Percentiles rank a stretch among this genome's conserved stretches.
These are phyloP conservation scores for Sebastes alutus DNA, from an alignment of 2,797 vertebrate species.

Conservation along the genomic window DNA sequence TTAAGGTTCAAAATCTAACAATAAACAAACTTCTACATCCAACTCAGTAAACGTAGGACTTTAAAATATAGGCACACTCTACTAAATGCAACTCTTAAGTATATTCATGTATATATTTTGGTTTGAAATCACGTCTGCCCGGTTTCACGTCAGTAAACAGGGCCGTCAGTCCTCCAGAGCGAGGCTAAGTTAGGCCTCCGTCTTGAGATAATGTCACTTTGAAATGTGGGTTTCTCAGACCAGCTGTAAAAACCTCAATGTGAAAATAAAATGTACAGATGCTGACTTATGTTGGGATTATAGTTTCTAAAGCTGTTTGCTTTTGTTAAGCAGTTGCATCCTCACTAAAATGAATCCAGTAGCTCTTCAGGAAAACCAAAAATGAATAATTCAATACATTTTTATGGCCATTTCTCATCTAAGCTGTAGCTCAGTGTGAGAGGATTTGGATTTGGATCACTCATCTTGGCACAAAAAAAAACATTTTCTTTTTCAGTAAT, in stretches of 20 bases:
- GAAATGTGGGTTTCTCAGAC: slow-evolving; percentile 55
- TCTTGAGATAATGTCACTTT: slow-evolving; percentile 9
- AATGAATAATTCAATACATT: not conserved
- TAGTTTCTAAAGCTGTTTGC: not conserved
- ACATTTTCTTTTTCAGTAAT: not conserved
- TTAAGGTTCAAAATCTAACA: slow-evolving; percentile 13
- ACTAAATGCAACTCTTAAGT: slow-evolving; percentile 20
- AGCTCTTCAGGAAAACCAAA: not conserved
- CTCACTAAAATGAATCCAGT: not conserved
- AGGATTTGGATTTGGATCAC: not conserved
- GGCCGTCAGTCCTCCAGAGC: slow-evolving; percentile 22
- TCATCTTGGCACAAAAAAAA: not conserved
- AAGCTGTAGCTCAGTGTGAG: not conserved
- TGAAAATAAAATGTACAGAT: not conserved
- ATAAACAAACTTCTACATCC: not conserved
- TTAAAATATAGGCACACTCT: slow-evolving; percentile 7
- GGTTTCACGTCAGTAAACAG: slow-evolving; percentile 13
- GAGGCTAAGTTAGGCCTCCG: slow-evolving; percentile 17
- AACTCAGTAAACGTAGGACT: slow-evolving; percentile 7
- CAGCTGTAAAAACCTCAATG: slow-evolving; percentile 63
- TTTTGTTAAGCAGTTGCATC: not conserved
- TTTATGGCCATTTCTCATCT: not conserved
- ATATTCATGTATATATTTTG: not conserved
- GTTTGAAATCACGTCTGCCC: slow-evolving; percentile 6
- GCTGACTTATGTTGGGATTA: not conserved